These are phyloP conservation scores for Pitangus sulphuratus DNA, from an alignment of 2,797 vertebrate species.

Conservation along the genomic window DNA sequence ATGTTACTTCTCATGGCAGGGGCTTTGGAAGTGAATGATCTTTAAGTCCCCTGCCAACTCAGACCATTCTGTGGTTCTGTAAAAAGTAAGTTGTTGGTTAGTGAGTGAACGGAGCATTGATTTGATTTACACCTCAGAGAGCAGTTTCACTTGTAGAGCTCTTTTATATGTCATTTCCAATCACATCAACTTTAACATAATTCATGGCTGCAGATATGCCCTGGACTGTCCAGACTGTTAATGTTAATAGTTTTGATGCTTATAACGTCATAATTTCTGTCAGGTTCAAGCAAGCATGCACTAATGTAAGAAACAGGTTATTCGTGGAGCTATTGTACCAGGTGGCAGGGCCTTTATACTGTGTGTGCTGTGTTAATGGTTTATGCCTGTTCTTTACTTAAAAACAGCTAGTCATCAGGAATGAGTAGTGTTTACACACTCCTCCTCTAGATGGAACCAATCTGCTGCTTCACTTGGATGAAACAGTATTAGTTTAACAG, in stretches of 20 bases:
- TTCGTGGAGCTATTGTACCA: neutral
- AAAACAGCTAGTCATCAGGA: neutral
- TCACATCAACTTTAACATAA: neutral
- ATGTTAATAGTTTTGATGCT: neutral
- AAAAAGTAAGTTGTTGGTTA: neutral
- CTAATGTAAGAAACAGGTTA: neutral
- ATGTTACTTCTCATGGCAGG: neutral
- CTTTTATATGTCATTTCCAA: neutral
- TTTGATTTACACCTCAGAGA: neutral
- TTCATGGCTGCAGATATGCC: neutral
- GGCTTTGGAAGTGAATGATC: neutral
- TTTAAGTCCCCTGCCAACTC: neutral
- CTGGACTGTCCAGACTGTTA: neutral
- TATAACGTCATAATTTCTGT: neutral
- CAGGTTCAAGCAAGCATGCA: neutral
- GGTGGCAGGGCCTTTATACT: neutral
- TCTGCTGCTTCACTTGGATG: constrained; percentile 19
- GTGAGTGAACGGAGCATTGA: neutral
- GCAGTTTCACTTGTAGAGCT: neutral
- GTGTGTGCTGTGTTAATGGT: neutral
- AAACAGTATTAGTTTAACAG: neutral
- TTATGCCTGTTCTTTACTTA: neutral
- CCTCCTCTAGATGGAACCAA: constrained; percentile 63
- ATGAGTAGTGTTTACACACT: neutral
- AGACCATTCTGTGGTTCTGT: neutral